Evolutionary conservation across 2,113 vertebrate species (phyloP).

Genomic region (Passer montanus): DNA sequence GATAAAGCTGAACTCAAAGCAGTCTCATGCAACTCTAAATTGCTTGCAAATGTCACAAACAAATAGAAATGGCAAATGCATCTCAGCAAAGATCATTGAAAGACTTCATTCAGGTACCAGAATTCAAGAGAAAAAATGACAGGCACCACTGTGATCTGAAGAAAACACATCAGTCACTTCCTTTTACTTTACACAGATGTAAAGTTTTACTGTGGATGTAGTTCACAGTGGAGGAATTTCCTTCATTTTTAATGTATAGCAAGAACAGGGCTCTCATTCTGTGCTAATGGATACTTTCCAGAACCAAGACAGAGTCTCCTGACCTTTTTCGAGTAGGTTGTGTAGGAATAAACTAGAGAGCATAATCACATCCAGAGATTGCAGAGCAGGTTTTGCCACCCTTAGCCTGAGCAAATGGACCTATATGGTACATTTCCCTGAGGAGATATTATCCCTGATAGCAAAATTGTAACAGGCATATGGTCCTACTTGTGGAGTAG

Average conservation of each 20-base stretch:
- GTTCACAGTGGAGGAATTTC: background rate
- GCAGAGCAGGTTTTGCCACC: background rate
- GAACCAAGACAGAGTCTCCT: background rate
- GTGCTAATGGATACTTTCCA: background rate
- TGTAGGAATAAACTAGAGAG: background rate
- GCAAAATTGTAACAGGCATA: background rate
- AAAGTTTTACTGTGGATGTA: background rate
- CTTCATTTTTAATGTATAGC: background rate
- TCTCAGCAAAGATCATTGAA: background rate
- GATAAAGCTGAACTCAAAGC: background rate
- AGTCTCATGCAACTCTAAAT: background rate
- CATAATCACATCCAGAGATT: background rate
- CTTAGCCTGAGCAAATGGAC: background rate
- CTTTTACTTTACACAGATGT: background rate
- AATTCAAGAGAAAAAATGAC: background rate
- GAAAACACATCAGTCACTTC: background rate
- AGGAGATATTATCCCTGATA: background rate
- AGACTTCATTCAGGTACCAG: background rate
- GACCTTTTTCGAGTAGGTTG: background rate
- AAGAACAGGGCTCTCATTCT: background rate
- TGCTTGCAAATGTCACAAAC: background rate
- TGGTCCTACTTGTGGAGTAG: background rate
- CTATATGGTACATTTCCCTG: background rate
- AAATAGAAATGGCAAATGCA: background rate
- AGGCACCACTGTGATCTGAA: background rate